These are phyloP conservation scores for Parotia lawesii DNA, from an alignment of 2,113 vertebrate species.

Conservation along the genomic window DNA sequence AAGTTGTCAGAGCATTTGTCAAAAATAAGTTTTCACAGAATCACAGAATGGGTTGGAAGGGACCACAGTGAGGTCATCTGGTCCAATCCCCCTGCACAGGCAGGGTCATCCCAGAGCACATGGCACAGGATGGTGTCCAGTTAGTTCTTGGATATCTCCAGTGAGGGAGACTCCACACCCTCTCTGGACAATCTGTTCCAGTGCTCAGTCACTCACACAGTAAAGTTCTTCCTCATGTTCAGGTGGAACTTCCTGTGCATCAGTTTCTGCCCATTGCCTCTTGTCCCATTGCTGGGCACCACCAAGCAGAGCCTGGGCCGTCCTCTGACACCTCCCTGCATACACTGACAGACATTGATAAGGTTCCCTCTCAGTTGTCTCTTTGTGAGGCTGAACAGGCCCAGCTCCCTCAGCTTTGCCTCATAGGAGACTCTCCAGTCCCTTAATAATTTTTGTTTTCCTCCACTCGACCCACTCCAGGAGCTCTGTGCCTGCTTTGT, in stretches of 20 bases:
- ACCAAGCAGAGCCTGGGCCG: background rate
- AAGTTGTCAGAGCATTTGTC: background rate
- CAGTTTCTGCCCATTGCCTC: background rate
- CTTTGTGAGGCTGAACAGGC: fast-evolving
- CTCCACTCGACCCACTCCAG: background rate
- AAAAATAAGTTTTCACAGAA: background rate
- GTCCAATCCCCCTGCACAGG: background rate
- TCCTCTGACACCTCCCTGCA: background rate
- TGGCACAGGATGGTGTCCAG: background rate
- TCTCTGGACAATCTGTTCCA: background rate
- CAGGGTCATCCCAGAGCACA: background rate
- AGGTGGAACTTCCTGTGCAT: background rate
- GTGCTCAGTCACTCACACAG: background rate
- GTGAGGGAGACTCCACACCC: background rate
- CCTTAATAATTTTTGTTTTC: background rate
- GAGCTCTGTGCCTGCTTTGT: background rate
- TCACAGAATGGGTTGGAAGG: background rate
- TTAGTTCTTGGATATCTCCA: fast-evolving
- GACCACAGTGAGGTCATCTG: background rate
- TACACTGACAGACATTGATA: background rate
- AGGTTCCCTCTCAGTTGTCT: background rate
- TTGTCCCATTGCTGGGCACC: background rate
- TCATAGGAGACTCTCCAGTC: background rate
- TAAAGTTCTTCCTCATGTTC: background rate
- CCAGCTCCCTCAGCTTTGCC: background rate